Base-by-base conservation (phyloP, 37 sponge, comb jelly and placozoan species). In the Amphimedon queenslandica region DNA sequence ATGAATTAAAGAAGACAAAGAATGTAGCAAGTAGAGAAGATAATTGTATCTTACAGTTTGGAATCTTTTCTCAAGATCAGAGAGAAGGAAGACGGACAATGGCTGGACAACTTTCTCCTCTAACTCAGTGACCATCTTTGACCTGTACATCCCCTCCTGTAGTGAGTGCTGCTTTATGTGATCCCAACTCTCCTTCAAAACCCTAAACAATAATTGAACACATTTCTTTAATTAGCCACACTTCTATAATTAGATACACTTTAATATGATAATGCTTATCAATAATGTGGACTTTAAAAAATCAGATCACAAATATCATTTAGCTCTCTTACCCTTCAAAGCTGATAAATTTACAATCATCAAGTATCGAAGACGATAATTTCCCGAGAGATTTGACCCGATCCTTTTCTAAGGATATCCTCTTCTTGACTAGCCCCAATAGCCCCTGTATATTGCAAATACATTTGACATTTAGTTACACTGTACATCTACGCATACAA, bases 291-390 rank as follows among this genome's bases (percentile, higher is more conserved):
- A n/a, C n/a, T n/a, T n/a, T n/a, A n/a, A n/a, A n/a, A n/a, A n/a
- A n/a, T n/a, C n/a, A n/a, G n/a, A n/a, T n/a, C n/a, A 10, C 76
- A 57, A 1, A 32, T 64, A 23, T 27, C 3, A 40, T 41, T 11
- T 40, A 41, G 63, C 68, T n/a, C n/a, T n/a, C n/a, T 63, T 1
- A 84, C 85, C 85, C 85, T 27, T 84, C 58, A 78, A 84, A 84
- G 35, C 38, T 78, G 57, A 84, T 27, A 23, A 71, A 66, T n/a
- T 65, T 71, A 37, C 40, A 36, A 36, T 86, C 87, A n/a, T 86
- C 87, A 5, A 42, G 57, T 3, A 75, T 63, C 33, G 40, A 72
- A 16, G 42, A 57, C 3, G 74, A 32, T 42, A 84, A 25, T 29
- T 84, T 84, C 47, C 72, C 66, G 3, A 84, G 28, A 1, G 73